Base-by-base conservation (phyloP, 2,888 invertebrate species). In the Iselma pallidipennis region DNA sequence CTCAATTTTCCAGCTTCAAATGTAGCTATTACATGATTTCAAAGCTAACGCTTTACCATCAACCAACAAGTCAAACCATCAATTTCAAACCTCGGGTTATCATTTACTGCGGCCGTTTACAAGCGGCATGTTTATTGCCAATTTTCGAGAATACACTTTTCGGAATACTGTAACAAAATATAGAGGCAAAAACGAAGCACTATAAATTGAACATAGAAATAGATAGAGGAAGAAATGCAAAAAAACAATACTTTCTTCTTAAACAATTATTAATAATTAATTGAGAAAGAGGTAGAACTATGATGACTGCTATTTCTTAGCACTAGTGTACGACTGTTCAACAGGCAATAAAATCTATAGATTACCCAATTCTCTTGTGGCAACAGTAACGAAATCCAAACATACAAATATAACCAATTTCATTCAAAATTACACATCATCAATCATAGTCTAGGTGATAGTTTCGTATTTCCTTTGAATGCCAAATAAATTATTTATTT, bases 401-500 rank as follows among this genome's bases (percentile, higher is more conserved):
- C 49, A 49, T 51, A 54, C 52, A 5, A 56, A 53, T 61, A 48
- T 57, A 53, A 55, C 33, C 63, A 59, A 59, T 59, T 55, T 59
- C 31, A 55, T 52, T 56, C 49, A 33, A 63, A 59, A 63, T 63
- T 63, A 56, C 52, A 59, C 52, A 16, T 49, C 59, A 59, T 63
- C 55, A 59, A 63, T 63, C 59, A 59, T 28, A 50, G 25, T 53
- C 19, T 55, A 55, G 48, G 55, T 49, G 55, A 37, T 55, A 33
- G 54, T 59, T 55, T 45, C 48, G 49, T 21, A 48, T 59, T 63
- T 59, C 55, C 55, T 52, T 49, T 26, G 49, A 52, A 56, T 49
- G 55, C 49, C 63, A 37, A 53, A 63, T 63, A 63, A 63, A 63
- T 63, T 55, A 63, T 59, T 63, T 33, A 55, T 55, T 55, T 31